Base-by-base conservation (phyloP, 2,797 vertebrate species). In the Xenopus petersii region DNA sequence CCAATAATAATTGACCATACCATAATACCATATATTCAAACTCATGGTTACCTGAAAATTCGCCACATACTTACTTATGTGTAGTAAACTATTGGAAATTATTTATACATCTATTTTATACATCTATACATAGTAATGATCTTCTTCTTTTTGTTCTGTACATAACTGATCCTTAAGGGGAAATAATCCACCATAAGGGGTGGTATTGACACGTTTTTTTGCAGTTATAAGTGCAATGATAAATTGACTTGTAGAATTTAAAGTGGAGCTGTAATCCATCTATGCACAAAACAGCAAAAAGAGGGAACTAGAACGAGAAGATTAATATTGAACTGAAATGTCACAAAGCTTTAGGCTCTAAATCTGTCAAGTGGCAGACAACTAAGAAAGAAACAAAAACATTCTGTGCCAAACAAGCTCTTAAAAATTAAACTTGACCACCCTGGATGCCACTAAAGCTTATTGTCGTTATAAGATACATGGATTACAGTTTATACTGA, bases 311-410 rank as follows among this genome's bases (percentile, higher is more conserved):
- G 47, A 74, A 70, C 61, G 42, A 63, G 49, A 62, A 79, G 71
- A 74, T 74, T 70, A 79, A 74, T 74, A 70, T 66, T 66, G 67
- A 70, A 79, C 62, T 66, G 30, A 79, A 79, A 79, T 70, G 67
- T 74, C 67, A 74, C 61, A 70, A 79, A 66, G 71, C 77, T 74
- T 74, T 74, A 79, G 77, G 62, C 71, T 74, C 65, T 74, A 70
- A 70, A 79, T n/a, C 66, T 74, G 76, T 74, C 71, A 79, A 79
- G 61, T 70, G 67, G 65, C 71, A 70, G 69, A 74, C 46, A 47
- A 73, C 61, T 48, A 61, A 64, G 71, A 74, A 16, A 26, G 74
- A 65, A 66, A 58, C 33, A 30, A 12, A 30, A 7, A 4, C 1
- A 42, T 6, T 42, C 36, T 12, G 36, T 55, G 73, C 49, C 80